These are phyloP conservation scores for Spodoptera frugiperda DNA, from an alignment of 1,140 invertebrate species.

Conservation along the genomic window DNA sequence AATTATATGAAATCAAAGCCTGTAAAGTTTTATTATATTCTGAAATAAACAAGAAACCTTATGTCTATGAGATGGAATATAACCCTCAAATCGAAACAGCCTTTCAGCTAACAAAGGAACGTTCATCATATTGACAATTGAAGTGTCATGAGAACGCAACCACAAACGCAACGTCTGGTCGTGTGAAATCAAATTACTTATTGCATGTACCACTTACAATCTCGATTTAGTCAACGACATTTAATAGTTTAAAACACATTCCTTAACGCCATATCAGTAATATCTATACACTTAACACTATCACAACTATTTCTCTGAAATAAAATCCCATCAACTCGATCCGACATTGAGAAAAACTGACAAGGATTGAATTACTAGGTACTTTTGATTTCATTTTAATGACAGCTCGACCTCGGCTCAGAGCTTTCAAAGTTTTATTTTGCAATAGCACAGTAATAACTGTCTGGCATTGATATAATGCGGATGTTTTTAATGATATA, in stretches of 20 bases:
- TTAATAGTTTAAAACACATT: constrained; percentile 50
- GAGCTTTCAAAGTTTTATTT: constrained; percentile 49
- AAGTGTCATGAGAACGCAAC: constrained; percentile 21
- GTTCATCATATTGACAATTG: constrained; percentile 37
- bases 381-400: constrained; percentile 71
- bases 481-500: constrained; percentile 12
- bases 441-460: constrained; percentile 25
- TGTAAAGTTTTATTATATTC: too few relatives aligned
- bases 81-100: not conserved
- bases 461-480: constrained; percentile 9
- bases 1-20: too few relatives aligned
- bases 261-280: constrained; percentile 41
- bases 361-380: constrained; percentile 63
- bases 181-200: constrained; percentile 6
- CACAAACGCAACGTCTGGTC: not conserved
- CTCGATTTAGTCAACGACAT: not conserved
- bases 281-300: not conserved
- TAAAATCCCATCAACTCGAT: constrained; percentile 48
- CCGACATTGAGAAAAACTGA: constrained; percentile 56
- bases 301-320: constrained; percentile 45
- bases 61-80: too few relatives aligned
- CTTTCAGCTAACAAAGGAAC: constrained; percentile 8
- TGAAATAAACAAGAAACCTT: too few relatives aligned
- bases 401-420: constrained; percentile 54
- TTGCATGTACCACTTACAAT: not conserved